Percentiles rank a stretch among this genome's conserved stretches.
Conservation (phyloP, 2,888 invertebrate species). For the Calameuta filiformis region DNA sequence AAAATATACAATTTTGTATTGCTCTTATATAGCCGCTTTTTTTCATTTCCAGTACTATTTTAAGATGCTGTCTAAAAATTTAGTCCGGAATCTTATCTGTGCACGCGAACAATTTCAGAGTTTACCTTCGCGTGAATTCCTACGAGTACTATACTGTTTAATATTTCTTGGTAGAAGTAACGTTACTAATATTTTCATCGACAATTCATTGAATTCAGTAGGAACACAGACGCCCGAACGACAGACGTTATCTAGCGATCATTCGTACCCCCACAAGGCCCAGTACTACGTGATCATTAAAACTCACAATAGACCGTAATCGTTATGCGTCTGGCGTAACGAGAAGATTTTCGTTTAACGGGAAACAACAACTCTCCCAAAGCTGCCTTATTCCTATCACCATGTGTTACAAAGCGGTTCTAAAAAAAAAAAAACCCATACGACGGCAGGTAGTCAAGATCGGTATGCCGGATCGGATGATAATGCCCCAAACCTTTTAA, state of each 20-base stretch:
- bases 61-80: neutral
- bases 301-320: neutral
- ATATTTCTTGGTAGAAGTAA: neutral
- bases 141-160: neutral
- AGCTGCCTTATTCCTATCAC: neutral
- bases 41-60: neutral
- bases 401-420: neutral
- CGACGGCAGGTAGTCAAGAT: neutral
- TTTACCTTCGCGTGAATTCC: neutral
- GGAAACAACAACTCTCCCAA: neutral
- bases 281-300: neutral
- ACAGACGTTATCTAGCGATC: neutral
- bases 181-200: neutral
- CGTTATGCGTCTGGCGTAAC: neutral
- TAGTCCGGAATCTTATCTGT: neutral
- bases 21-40: neutral
- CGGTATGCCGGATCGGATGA: neutral
- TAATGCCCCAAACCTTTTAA: neutral
- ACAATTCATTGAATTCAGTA: neutral
- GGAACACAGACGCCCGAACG: neutral
- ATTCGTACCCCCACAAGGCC: neutral
- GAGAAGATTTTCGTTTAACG: neutral
- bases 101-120: neutral
- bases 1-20: neutral
- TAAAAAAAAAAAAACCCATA: neutral